These are phyloP conservation scores for Tauraco hartlaubi DNA, from an alignment of 2,797 vertebrate genomes.

Conservation along the genomic window DNA sequence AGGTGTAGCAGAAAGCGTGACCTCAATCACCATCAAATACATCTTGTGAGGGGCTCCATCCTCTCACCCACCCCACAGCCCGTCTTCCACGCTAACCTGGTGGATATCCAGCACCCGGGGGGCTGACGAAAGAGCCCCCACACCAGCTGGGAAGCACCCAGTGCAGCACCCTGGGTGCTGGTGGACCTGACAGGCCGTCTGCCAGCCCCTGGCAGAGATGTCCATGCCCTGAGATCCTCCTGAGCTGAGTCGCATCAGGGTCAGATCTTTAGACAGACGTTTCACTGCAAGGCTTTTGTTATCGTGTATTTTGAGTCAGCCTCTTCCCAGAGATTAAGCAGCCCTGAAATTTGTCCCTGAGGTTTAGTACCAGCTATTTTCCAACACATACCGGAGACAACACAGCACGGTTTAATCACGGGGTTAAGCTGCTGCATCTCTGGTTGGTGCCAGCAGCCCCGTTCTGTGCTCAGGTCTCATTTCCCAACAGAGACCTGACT, in stretches of 20 bases:
- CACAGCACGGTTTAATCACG: fast-evolving
- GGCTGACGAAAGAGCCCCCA: not conserved
- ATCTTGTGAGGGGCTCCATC: not conserved
- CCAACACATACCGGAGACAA: not conserved
- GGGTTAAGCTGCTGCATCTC: not conserved
- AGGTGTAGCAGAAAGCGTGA: fast-evolving
- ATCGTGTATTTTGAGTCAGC: not conserved
- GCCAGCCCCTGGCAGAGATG: not conserved
- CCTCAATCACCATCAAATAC: not conserved
- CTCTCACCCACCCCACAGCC: not conserved
- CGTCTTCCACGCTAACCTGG: not conserved
- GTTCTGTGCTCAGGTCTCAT: not conserved
- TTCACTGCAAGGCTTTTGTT: not conserved
- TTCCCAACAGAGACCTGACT: not conserved
- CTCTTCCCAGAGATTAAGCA: not conserved
- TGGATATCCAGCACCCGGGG: fast-evolving
- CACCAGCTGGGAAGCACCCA: not conserved
- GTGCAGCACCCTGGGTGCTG: not conserved
- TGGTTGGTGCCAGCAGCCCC: not conserved
- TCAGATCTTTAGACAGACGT: not conserved
- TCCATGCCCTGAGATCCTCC: not conserved
- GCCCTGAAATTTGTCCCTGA: slow-evolving; percentile 51
- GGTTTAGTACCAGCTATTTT: not conserved
- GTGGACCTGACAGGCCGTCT: not conserved
- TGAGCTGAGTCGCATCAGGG: not conserved